These are phyloP conservation scores for Taxidea taxus DNA, from an alignment of 2,113 vertebrate species.

Conservation along the genomic window DNA sequence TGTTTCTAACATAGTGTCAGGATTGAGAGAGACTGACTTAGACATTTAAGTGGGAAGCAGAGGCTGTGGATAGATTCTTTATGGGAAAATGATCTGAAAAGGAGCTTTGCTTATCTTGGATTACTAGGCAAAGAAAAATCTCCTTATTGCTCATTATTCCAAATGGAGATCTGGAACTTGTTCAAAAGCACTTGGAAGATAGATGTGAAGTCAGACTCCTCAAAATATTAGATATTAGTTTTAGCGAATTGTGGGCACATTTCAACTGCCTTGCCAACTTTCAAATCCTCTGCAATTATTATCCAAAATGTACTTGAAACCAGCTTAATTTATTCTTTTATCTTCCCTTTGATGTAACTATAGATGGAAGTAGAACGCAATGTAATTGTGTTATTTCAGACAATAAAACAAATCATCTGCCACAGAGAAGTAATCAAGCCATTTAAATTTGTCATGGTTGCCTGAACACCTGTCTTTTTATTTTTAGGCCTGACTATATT, in stretches of 20 bases:
- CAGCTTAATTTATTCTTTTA: conserved; percentile 75
- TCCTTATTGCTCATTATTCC: conserved; percentile 38
- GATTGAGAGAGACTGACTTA: not conserved
- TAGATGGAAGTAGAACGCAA: conserved; percentile 66
- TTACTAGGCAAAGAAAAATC: not conserved
- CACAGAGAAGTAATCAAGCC: conserved; percentile 78
- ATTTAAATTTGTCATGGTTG: conserved; percentile 72
- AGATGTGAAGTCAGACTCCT: conserved; percentile 42
- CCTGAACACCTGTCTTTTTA: conserved; percentile 72
- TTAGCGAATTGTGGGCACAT: conserved; percentile 58
- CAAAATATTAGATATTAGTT: conserved; percentile 60
- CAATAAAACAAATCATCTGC: conserved; percentile 77
- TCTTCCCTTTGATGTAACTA: conserved; percentile 67
- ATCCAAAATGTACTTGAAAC: conserved; percentile 71
- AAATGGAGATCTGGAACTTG: conserved; percentile 46
- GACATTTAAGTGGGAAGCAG: not conserved
- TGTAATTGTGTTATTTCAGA: conserved; percentile 79
- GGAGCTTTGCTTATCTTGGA: not conserved
- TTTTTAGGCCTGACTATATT: conserved; percentile 57
- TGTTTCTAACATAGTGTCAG: not conserved
- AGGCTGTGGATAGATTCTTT: not conserved
- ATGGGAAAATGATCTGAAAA: not conserved
- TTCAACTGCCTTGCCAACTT: conserved; percentile 59
- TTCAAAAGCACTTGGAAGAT: conserved; percentile 38
- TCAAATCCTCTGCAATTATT: conserved; percentile 69